Base-by-base conservation (phyloP, 53 echinoderm and acorn worm species). In the Stichopus horrens region DNA sequence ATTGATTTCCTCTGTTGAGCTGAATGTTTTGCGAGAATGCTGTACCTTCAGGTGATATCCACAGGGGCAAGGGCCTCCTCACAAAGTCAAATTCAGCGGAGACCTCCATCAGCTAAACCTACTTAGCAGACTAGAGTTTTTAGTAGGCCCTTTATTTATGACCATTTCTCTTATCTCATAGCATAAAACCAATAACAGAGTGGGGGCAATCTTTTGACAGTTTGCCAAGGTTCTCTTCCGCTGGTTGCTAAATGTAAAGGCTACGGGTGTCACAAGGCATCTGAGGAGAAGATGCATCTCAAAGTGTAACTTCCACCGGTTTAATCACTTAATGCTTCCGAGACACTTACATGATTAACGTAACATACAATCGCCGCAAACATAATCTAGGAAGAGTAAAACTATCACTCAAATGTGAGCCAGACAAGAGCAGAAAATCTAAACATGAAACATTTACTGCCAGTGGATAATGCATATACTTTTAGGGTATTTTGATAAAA, bases 211-310 rank as follows among this genome's bases (percentile, higher is more conserved):
- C 7, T 18, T 55, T 55, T 51, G 79, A 79, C 52, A 79, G 79
- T 79, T 79, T 53, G 79, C 79, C 79, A 79, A 79, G 79, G 52
- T 55, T 52, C 54, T 79, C 63, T 63, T 37, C 37, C 37, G 37
- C 37, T 37, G 37, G 63, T 5, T 63, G 4, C 16, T 63, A 63
- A 63, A 10, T 63, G 10, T 63, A 0, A 0, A 63, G 63, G 63
- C 16, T 4, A 13, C 4, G 7, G 63, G 63, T 63, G 63, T 63
- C 63, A 63, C 11, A 63, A 63, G 63, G 11, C 63, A 63, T 10
- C 7, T 63, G 16, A 16, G 16, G 7, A 63, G 10, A 16, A 63
- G 10, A 63, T 63, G 16, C 16, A 63, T 63, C 63, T 63, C 63
- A 10, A 13, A 5, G 0, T 5, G 16, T 10, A 63, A 63, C 10